A percentile compares a stretch with the other conserved stretches of the same genome.
These are phyloP conservation scores for Campodea augens DNA, from an alignment of 1,140 invertebrate species.

Conservation along the genomic window DNA sequence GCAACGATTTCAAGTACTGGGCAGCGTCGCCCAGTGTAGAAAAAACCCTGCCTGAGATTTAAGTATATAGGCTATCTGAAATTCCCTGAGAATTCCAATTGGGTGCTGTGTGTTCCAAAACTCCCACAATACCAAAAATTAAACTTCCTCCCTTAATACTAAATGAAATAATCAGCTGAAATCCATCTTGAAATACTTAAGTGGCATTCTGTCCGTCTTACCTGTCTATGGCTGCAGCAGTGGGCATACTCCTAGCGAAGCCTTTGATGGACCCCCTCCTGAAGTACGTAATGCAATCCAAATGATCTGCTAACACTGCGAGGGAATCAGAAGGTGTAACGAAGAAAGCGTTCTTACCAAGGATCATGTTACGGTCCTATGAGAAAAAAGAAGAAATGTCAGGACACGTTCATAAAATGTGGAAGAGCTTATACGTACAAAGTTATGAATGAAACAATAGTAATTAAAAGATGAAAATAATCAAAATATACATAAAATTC, in stretches of 20 bases:
- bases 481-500: too few relatives aligned
- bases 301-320: conserved; percentile 81
- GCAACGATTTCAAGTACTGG: too few relatives aligned
- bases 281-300: conserved; percentile 90
- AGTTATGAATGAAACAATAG: conserved; percentile 6
- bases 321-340: conserved; percentile 94
- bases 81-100: too few relatives aligned
- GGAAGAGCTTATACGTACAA: conserved; percentile 5
- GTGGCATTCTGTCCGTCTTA: conserved; percentile 17
- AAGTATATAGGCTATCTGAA: too few relatives aligned
- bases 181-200: too few relatives aligned
- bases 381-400: conserved; percentile 11
- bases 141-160: too few relatives aligned
- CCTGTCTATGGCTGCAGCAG: conserved; percentile 84
- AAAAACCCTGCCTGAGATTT: too few relatives aligned
- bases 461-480: too few relatives aligned
- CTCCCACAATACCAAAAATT: too few relatives aligned
- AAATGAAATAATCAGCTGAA: too few relatives aligned
- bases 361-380: conserved; percentile 86
- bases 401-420: neutral
- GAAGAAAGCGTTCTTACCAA: conserved; percentile 92
- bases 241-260: conserved; percentile 95
- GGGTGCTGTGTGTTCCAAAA: too few relatives aligned
- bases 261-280: conserved; percentile 65
- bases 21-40: too few relatives aligned